Evolutionary conservation across 2,888 invertebrate species (phyloP), one percentile per base, ranked within the genome.

Genomic region (Chromoteleia sp.): DNA sequence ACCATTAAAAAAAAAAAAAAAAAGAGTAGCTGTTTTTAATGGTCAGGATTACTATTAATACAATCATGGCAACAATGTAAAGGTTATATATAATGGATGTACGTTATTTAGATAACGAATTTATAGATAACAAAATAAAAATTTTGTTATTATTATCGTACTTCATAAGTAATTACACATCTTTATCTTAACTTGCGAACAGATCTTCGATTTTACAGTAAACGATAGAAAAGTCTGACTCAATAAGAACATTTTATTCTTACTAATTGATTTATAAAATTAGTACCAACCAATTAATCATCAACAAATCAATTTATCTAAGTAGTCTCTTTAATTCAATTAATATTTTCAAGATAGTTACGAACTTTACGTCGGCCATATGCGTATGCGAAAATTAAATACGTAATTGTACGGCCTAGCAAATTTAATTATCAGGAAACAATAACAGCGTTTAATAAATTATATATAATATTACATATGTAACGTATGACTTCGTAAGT

Each of bases 341-440:
- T 36, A 39, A 39, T 52, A 25, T 12, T 0, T 39, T 36, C 8
- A 39, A 6, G 50, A 43, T 19, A 41, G 50, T 19, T 36, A 5
- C 14, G 39, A 61, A 41, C 15, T 33, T 68, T 58, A 29, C 10
- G 21, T 14, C 19, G 17, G 14, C 12, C 30, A 8, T 25, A 8
- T 6, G 48, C 12, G 33, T 10, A 0, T 17, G 19, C 10, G 21
- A 39, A 36, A 56, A 12, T 56, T 29, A 30, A 56, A 21, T 54
- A 59, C 54, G 45, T 54, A 67, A 61, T 68, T 48, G 25, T 36
- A 30, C 45, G 1, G 36, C 0, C 43, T 17, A 61, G 54, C 21
- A 74, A 80, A 80, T 74, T 80, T 68, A 74, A 80, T 74, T 74
- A 80, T 74, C 59, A 43, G 68, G 50, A 80, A 80, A 74, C 68